A percentile compares a stretch with the other conserved stretches of the same genome.
Evolutionary conservation across 2,888 invertebrate genomes (phyloP).

Genomic region (Apamea anceps): DNA sequence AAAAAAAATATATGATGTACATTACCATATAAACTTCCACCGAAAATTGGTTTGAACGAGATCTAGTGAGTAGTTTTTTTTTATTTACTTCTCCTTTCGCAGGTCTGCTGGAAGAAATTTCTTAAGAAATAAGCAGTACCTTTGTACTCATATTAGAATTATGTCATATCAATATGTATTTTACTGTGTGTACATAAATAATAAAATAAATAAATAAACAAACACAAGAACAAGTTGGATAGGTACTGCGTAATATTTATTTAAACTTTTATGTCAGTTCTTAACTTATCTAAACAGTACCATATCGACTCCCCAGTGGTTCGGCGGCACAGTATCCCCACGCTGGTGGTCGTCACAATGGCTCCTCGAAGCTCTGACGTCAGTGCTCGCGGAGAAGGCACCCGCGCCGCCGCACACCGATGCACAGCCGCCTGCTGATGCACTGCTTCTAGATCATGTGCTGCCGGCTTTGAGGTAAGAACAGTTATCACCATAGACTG

Average conservation of each 20-base stretch:
- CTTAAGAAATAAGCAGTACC: too few species aligned
- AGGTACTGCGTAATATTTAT: background rate
- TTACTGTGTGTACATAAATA: too few species aligned
- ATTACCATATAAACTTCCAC: too few species aligned
- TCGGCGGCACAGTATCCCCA: constrained; percentile 96
- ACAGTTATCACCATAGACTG: background rate
- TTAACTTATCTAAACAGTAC: background rate
- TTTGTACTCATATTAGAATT: too few species aligned
- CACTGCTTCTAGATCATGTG: constrained; percentile 84
- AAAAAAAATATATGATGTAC: too few species aligned
- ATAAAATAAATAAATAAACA: too few species aligned
- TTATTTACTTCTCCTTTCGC: too few species aligned
- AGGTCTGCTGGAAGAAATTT: too few species aligned
- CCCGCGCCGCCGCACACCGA: constrained; percentile 66
- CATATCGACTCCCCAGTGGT: constrained; percentile 75
- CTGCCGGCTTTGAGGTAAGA: constrained; percentile 84
- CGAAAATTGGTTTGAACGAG: too few species aligned
- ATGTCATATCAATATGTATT: too few species aligned
- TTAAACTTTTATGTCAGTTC: background rate
- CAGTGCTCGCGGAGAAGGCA: constrained; percentile 94
- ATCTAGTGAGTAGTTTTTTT: too few species aligned
- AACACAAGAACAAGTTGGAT: too few species aligned
- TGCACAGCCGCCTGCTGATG: constrained; percentile 70
- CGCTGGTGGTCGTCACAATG: constrained; percentile 98
- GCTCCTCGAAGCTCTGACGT: constrained; percentile 97